These are phyloP conservation scores for Sorex araneus DNA, from an alignment of 2,113 vertebrate genomes.

Conservation along the genomic window DNA sequence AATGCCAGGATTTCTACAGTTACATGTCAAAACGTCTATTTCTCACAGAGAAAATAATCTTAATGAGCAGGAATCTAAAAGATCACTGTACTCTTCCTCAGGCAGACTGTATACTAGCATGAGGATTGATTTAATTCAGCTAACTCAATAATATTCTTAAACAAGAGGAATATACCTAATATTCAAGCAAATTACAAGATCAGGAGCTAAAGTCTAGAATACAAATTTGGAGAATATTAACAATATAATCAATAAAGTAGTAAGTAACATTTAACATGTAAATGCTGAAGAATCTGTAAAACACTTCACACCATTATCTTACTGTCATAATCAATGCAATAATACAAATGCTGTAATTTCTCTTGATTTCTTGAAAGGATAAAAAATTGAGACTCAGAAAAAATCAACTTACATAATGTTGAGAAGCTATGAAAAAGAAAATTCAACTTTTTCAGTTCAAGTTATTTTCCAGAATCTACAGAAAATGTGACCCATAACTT, in stretches of 20 bases:
- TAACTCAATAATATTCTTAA: not conserved
- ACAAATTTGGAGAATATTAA: not conserved
- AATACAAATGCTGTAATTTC: not conserved
- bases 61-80: not conserved
- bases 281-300: not conserved
- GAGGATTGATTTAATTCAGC: constrained; percentile 20
- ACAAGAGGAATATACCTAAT: not conserved
- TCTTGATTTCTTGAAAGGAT: not conserved
- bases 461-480: not conserved
- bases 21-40: not conserved
- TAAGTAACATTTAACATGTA: not conserved
- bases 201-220: not conserved
- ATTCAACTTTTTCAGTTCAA: not conserved
- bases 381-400: not conserved
- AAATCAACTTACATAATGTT: not conserved
- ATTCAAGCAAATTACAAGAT: constrained; percentile 6
- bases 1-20: not conserved
- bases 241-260: not conserved
- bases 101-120: not conserved
- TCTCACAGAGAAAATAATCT: not conserved
- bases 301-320: not conserved
- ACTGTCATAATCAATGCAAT: not conserved
- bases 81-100: not conserved
- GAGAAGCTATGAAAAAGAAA: not conserved
- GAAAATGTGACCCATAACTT: not conserved